Conservation (phyloP, 2,888 invertebrate genomes). For the Lasioglossum leucozonium region DNA sequence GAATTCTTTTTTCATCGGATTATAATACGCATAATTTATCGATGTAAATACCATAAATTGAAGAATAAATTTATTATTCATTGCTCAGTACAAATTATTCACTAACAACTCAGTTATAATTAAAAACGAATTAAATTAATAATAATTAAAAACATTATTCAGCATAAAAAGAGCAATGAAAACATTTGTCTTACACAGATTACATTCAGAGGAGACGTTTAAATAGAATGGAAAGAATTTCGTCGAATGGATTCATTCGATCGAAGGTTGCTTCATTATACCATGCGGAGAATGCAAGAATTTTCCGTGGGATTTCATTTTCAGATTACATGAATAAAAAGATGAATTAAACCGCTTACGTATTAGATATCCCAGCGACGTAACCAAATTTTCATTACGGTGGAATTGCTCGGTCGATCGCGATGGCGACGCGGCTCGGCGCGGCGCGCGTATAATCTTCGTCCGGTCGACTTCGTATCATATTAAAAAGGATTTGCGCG, state of each 20-base stretch:
- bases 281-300: background rate
- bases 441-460: conserved; percentile 22
- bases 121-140: too few relatives aligned
- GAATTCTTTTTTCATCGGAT: background rate
- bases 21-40: background rate
- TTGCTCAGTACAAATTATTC: too few relatives aligned
- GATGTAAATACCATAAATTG: too few relatives aligned
- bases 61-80: too few relatives aligned
- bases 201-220: background rate
- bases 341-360: conserved; percentile 12
- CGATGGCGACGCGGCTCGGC: background rate
- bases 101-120: too few relatives aligned
- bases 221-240: background rate
- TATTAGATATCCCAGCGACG: conserved; percentile 15
- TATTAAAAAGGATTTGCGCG: conserved; percentile 54
- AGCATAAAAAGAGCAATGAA: background rate
- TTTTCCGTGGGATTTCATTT: background rate
- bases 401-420: background rate
- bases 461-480: conserved; percentile 17
- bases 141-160: too few relatives aligned
- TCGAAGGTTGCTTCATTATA: background rate
- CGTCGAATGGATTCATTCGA: background rate
- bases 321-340: background rate
- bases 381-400: conserved; percentile 6
- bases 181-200: background rate